These are phyloP conservation scores for Cistogaster globosa DNA, from an alignment of 2,888 invertebrate species.

Conservation along the genomic window DNA sequence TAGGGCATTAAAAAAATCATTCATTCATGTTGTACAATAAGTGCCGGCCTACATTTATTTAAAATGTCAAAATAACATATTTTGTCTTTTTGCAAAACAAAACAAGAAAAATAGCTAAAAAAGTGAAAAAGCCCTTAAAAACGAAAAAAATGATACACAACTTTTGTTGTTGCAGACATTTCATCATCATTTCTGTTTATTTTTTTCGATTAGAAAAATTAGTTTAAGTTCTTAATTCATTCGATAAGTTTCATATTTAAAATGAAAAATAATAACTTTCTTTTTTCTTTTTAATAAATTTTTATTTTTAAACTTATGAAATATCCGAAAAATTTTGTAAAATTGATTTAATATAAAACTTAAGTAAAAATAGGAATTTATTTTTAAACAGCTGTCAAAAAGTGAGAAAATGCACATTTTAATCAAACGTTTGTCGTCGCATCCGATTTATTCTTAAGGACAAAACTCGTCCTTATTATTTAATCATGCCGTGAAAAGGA, in stretches of 20 bases:
- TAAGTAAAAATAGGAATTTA: too few species aligned
- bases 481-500: too few species aligned
- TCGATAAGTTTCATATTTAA: conserved; percentile 2
- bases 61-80: conserved; percentile 59
- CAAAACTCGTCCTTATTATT: too few species aligned
- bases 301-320: too few species aligned
- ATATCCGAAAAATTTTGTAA: too few species aligned
- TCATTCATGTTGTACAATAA: conserved; percentile 61
- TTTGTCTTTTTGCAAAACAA: conserved; percentile 42
- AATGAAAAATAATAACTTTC: neutral
- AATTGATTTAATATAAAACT: too few species aligned
- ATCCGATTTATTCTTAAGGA: too few species aligned
- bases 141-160: conserved; percentile 18
- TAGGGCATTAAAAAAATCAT: conserved; percentile 28
- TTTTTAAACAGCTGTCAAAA: too few species aligned
- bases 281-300: neutral
- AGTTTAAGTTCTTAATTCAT: conserved; percentile 23
- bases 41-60: conserved; percentile 72
- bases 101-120: neutral
- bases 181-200: conserved; percentile 54
- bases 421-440: too few species aligned
- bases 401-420: too few species aligned
- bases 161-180: conserved; percentile 58
- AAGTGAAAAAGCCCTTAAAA: conserved; percentile 34
- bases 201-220: conserved; percentile 40